Base-by-base conservation (phyloP, 2,888 invertebrate genomes). In the Nomada lathburiana region DNA sequence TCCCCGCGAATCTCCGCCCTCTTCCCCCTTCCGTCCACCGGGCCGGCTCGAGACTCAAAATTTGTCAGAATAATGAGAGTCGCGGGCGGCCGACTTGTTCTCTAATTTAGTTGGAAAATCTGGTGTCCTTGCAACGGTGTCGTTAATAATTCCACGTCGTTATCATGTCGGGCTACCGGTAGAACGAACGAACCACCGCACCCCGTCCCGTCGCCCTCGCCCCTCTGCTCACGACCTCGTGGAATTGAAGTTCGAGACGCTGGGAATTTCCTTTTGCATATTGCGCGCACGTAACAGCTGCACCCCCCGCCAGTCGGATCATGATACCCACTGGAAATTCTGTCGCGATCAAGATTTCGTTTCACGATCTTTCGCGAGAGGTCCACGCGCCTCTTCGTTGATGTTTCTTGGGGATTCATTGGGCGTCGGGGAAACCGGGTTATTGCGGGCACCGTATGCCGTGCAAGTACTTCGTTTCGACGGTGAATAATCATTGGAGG, bases 121-220 rank as follows among this genome's bases (percentile, higher is more conserved):
- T 88, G 69, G 67, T 80, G 79, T 67, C 83, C 78, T 82, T 63
- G 74, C 85, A 78, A 85, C 85, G 73, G 80, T 69, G 76, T 63
- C 87, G 82, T 88, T 88, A 88, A 88, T 88, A 88, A 88, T 85
- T 86, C 80, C 86, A 76, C 80, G 79, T 82, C 84, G 85, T 87
- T 88, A 88, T 84, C 80, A 57, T 72, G 73, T 80, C 78, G 83
- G 73, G 80, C 53, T 55, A 29, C 42, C 23, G 9, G 52, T 52
- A 53, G 52, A 53, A 67, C 52, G 52, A 52, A 67, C 65, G 29
- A 29, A 52, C 20, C 11, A 9, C 53, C 20, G 20, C 20, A 7
- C 36, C 57, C 5, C 11, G 26, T 16, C 29, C 11, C 20, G 4
- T 13, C 36, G 13, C 9, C 29, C 2, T 23, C 65, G 64, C 4